Percentiles rank a stretch among this genome's conserved stretches.
These are phyloP conservation scores for Minunthozetes semirufus DNA, from an alignment of 2,888 invertebrate genomes.

Conservation along the genomic window DNA sequence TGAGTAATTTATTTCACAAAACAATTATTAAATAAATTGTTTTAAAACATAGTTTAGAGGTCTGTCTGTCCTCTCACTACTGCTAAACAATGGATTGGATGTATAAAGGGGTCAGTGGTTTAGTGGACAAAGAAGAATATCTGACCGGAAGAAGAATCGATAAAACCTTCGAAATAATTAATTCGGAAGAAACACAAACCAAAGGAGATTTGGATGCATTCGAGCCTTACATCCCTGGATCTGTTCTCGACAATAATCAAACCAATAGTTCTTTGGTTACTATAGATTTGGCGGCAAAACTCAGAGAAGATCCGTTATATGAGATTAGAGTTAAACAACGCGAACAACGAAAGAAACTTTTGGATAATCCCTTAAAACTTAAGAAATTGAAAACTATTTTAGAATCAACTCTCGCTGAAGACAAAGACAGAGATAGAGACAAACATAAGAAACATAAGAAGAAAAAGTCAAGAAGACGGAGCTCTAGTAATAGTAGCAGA, in stretches of 20 bases:
- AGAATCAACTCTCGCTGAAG: constrained; percentile 38
- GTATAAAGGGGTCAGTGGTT: constrained; percentile 55
- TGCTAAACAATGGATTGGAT: constrained; percentile 46
- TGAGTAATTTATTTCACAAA: no score
- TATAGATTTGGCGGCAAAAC: constrained; percentile 77
- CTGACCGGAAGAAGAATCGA: constrained; percentile 73
- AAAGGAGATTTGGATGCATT: constrained; percentile 35
- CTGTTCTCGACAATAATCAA: not conserved
- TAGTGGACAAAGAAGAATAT: constrained; percentile 76
- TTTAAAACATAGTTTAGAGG: no score
- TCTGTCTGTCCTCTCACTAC: no score
- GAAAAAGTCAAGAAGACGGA: constrained; percentile 45
- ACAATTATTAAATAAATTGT: no score
- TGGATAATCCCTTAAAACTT: constrained; percentile 85
- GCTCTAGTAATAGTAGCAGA: no score
- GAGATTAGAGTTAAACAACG: constrained; percentile 75
- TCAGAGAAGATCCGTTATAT: constrained; percentile 86
- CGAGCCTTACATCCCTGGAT: constrained; percentile 20
- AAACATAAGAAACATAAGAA: constrained; percentile 48
- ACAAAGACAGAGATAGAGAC: no score
- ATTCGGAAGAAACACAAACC: constrained; percentile 55
- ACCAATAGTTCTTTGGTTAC: constrained; percentile 41
- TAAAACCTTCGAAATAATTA: constrained; percentile 63
- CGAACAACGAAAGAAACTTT: constrained; percentile 70
- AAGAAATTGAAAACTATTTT: constrained; percentile 75